Percentiles rank a stretch among this genome's conserved stretches.
phyloP scores from a whole-genome alignment of 2,888 invertebrate genomes.

The Drosophila merina region DNA sequence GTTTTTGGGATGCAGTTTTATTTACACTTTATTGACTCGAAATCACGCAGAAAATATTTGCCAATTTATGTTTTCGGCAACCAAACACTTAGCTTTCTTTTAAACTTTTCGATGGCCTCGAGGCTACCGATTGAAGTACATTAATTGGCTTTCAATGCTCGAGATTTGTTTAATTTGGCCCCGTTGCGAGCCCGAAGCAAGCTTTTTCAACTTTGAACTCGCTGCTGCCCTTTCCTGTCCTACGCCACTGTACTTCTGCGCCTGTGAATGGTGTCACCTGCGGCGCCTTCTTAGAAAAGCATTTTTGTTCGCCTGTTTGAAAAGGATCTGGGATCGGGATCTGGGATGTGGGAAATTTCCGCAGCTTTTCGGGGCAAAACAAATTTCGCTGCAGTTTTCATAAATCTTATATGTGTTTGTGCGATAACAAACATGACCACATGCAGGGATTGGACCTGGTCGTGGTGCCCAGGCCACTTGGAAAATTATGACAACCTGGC shows the following conservation, averaged over 20 bases:
- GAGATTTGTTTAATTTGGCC: constrained; percentile 5
- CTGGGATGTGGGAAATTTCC: constrained; percentile 4
- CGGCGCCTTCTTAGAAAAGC: constrained; percentile 41
- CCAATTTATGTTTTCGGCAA: constrained; percentile 10
- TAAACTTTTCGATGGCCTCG: neutral
- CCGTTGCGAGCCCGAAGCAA: neutral
- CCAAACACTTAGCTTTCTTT: neutral
- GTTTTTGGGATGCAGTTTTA: constrained; percentile 22
- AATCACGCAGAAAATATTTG: constrained; percentile 23
- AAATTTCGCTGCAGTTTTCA: constrained; percentile 64
- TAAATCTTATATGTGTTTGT: constrained; percentile 59
- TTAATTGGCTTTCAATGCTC: constrained; percentile 18
- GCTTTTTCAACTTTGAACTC: constrained; percentile 29
- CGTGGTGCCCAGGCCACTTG: constrained; percentile 68
- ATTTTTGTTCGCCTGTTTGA: neutral
- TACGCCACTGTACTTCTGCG: neutral
- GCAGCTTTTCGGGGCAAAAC: constrained; percentile 34
- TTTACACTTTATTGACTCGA: constrained; percentile 41
- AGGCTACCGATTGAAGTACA: neutral
- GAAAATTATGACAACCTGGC: constrained; percentile 74
- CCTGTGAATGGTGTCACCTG: constrained; percentile 45
- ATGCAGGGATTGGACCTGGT: constrained; percentile 37
- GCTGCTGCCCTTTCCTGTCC: neutral
- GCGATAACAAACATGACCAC: constrained; percentile 48
- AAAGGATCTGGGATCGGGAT: constrained; percentile 13